Evolutionary conservation across 2,113 vertebrate species (phyloP), one percentile per base, ranked within the genome.

Genomic region (Boleophthalmus pectinirostris): DNA sequence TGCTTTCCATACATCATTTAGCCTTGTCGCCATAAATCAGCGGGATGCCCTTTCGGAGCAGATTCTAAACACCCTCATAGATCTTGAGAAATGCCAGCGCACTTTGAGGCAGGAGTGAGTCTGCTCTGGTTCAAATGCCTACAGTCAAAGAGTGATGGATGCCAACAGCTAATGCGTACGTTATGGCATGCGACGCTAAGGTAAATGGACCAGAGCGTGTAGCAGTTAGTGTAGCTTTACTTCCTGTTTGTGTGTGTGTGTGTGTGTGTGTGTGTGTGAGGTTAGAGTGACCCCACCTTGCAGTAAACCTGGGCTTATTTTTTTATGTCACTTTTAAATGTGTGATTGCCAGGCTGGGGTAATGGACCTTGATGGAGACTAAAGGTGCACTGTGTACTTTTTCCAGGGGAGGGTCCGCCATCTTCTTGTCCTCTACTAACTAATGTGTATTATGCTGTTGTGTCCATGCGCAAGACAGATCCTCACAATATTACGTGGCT

Each of bases 1-100:
- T 53, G 21, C 76, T 80, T 85, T 86, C 82, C 77, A 87, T 89
- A 87, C 68, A 89, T 90, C 86, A 85, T 85, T 87, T 89, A 84
- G 72, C 69, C 72, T 66, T 79, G 87, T 86, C 87, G 73, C 81
- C 79, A 91, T 91, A 88, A 90, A 89, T 90, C 85, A 80, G 76
- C 71, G 73, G 80, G 86, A 86, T 91, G 86, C 86, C 89, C 90
- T 91, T 90, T 90, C 87, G 86, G 88, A 90, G 78, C 76, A 78
- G 82, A 77, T 85, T 76, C 84, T 91, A 88, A 91, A 89, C 82
- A 91, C 80, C 82, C 72, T 88, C 81, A 90, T 90, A 90, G 77
- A 86, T 91, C 87, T 87, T 76, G 74, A 81, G 85, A 87, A 88
- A 87, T 89, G 86, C 86, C 87, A 90, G 70, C 79, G 21, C 81